Base-by-base conservation (phyloP, 2,797 vertebrate genomes). In the Artibeus jamaicensis region DNA sequence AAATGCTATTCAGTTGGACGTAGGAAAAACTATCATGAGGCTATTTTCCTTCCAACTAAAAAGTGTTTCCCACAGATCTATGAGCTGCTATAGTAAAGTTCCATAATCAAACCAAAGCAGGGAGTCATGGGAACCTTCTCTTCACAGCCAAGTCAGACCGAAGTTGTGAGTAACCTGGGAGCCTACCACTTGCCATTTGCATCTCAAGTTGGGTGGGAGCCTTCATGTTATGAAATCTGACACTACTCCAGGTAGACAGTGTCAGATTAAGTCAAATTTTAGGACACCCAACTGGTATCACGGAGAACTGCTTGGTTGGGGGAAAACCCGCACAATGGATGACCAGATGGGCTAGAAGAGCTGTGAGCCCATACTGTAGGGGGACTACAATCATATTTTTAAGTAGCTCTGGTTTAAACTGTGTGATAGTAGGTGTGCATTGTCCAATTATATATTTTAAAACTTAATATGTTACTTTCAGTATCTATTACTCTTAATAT, bases 11-110 rank as follows among this genome's bases (percentile, higher is more conserved):
- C 5, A 37, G 19, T 3, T 78, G 65, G 89, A 86, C 7, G 7
- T 3, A 89, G 34, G 32, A 79, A 86, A 9, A 84, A 11, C 29
- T 44, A 32, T 3, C 29, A 39, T 42, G 7, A 48, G 12, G 79
- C 12, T 74, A 15, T 53, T 93, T 85, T 34, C 78, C 82, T 87
- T 87, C 37, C 42, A 90, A 92, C 84, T 70, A 90, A 62, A 87
- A 50, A 67, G 62, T 29, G 6, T 92, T 74, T 53, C 44, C 21
- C 4, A 21, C 53, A 62, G 59, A 62, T 83, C 32, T 83, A 5
- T 62, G 53, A 82, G 53, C 24, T 59, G 55, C 18, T 91, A n/a
- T 24, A 50, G 78, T 67, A 83, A 91, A 32, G 46, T 48, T 26
- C 55, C 24, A 24, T 57, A 59, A 73, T 22, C 1, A 2, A 73